Base-by-base conservation (phyloP, 1,140 invertebrate species). In the Conopomorpha cramerella region DNA sequence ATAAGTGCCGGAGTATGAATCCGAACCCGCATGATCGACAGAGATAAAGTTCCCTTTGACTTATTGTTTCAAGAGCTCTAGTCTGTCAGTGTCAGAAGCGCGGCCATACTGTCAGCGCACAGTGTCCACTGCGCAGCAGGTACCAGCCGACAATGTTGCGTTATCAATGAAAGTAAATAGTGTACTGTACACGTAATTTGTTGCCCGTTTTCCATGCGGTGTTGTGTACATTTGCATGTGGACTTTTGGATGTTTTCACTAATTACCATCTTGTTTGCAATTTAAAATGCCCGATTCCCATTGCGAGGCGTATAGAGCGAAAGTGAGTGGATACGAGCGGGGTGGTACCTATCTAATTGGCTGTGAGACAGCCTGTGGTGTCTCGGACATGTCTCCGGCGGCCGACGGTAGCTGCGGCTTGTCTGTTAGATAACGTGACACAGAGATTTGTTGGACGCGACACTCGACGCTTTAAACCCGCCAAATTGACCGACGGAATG, bases 241-340 rank as follows among this genome's bases (percentile, higher is more conserved):
- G 36, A 51, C 50, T 74, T 62, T 65, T 61, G 63, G 57, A 52
- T 67, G 65, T 71, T 71, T 63, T 67, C 62, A 47, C 70, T 74
- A 74, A 74, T 71, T 74, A 74, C 65, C 65, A 74, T 71, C 59
- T 71, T 55, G 66, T 74, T 74, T 71, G 65, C 63, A 74, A 74
- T 74, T 74, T 70, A 70, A 67, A 70, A 64, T 51, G 46, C 45
- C 43, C 44, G 59, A 49, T 13, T 19, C 16, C 25, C 34, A 25
- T 17, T 35, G 13, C 13, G 13, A 35, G 34, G 16, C 28, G 35
- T 46, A 47, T 50, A 41, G 48, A 49, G 55, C 53, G 67, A 66
- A 68, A 64, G 66, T 49, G 38, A 45, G 34, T 41, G 42, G 49
- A 44, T 12, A 44, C 45, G 43, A 42, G 49, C 49, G 55, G 59